Conservation (phyloP, 2,888 invertebrate genomes). For the Cryptophagus acutangulus region DNA sequence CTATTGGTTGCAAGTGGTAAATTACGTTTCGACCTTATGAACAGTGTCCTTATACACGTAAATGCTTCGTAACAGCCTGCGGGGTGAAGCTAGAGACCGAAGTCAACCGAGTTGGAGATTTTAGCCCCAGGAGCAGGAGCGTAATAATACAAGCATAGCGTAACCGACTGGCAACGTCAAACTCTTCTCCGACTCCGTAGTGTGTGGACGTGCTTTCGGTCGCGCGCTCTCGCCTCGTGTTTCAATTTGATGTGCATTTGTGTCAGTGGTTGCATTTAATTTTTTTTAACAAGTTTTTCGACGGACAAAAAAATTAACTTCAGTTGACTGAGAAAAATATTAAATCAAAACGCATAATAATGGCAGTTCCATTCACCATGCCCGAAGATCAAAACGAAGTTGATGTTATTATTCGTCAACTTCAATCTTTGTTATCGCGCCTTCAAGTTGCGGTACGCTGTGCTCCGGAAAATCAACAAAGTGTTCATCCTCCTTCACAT, state of each 20-base stretch:
- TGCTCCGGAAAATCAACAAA: constrained; percentile 15
- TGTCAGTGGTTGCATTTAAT: constrained; percentile 3
- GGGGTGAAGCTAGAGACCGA: constrained; percentile 5
- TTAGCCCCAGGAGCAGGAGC: too few relatives aligned
- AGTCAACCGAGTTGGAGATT: constrained; percentile 11
- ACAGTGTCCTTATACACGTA: constrained; percentile 1
- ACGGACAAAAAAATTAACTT: not conserved
- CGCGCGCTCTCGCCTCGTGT: constrained; percentile 21
- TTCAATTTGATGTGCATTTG: constrained; percentile 15
- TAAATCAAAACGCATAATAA: too few relatives aligned
- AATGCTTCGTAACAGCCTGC: not conserved
- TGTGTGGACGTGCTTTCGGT: constrained; percentile 30
- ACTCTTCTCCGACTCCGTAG: constrained; percentile 27
- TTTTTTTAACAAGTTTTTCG: constrained; percentile 18
- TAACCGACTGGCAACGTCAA: constrained; percentile 32
- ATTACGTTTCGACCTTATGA: constrained; percentile 28
- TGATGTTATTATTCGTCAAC: constrained; percentile 35
- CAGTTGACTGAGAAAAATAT: not conserved
- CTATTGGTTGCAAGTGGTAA: constrained; percentile 35
- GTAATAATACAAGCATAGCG: too few relatives aligned
- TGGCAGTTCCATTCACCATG: constrained; percentile 45
- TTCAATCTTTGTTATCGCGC: constrained; percentile 30
- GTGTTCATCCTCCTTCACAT: too few relatives aligned
- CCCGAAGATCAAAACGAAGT: constrained; percentile 42
- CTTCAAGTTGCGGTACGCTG: constrained; percentile 28